Conservation (phyloP, 2,797 vertebrate species). For the Bovichtus variegatus region DNA sequence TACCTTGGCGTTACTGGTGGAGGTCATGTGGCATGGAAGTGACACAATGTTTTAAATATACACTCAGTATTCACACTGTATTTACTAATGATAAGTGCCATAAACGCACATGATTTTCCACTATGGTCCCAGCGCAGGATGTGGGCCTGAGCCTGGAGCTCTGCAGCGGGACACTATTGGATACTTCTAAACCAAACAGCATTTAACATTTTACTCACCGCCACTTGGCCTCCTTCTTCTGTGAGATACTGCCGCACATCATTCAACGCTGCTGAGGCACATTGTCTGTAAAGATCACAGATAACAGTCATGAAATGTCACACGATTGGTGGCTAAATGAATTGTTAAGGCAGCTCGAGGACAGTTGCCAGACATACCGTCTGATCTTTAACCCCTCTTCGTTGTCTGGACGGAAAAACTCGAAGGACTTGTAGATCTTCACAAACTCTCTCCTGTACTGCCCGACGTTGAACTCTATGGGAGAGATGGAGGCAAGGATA, state of each 20-base stretch:
- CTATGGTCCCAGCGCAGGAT: no score
- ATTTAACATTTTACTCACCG: constrained; percentile 83
- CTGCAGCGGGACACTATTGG: no score
- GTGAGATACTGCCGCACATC: constrained; percentile 94
- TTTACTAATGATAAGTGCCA: no score
- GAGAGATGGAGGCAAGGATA: background rate
- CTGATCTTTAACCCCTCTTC: constrained; percentile 97
- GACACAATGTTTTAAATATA: no score
- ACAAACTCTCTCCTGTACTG: constrained; percentile 95
- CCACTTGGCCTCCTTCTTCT: constrained; percentile 94
- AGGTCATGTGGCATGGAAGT: no score
- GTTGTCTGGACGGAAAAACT: constrained; percentile 98
- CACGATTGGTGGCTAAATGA: background rate
- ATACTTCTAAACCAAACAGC: background rate
- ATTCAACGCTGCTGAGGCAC: constrained; percentile 92
- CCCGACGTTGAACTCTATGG: constrained; percentile 97
- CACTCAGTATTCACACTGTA: no score
- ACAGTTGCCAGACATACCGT: constrained; percentile 83
- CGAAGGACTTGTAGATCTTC: constrained; percentile 98
- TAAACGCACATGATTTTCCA: no score
- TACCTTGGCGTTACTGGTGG: no score
- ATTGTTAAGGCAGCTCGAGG: no score
- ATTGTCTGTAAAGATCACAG: constrained; percentile 86
- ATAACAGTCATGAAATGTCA: background rate
- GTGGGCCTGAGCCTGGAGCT: no score